Conservation (phyloP, 2,888 invertebrate species). For the Parnassius orleans region DNA sequence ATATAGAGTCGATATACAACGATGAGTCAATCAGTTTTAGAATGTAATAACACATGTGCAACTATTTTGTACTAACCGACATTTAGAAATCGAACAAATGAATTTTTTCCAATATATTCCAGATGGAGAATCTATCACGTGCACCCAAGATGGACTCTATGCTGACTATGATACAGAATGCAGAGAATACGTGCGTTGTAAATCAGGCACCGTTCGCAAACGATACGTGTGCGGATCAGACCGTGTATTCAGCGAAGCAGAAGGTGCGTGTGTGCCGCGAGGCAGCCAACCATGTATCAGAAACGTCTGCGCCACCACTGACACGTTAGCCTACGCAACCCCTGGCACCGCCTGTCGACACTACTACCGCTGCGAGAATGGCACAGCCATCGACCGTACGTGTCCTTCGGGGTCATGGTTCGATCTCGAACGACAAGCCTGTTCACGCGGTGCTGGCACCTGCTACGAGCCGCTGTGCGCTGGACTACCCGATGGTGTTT, state of each 20-base stretch:
- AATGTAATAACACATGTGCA: constrained; percentile 18
- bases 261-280: constrained; percentile 64
- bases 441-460: constrained; percentile 75
- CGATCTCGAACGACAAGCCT: constrained; percentile 76
- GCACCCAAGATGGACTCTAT: constrained; percentile 64
- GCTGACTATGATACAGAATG: constrained; percentile 71
- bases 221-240: constrained; percentile 63
- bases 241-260: constrained; percentile 66
- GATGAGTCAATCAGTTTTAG: constrained; percentile 22
- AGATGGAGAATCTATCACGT: constrained; percentile 54
- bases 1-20: constrained; percentile 17
- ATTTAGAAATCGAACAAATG: constrained; percentile 9
- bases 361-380: constrained; percentile 80
- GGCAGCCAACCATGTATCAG: constrained; percentile 61
- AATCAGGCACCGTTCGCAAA: constrained; percentile 47
- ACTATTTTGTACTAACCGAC: constrained; percentile 10
- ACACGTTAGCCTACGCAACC: constrained; percentile 71
- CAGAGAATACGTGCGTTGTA: constrained; percentile 69
- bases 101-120: constrained; percentile 35
- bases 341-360: constrained; percentile 80
- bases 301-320: constrained; percentile 58
- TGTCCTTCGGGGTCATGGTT: constrained; percentile 81
- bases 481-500: constrained; percentile 78
- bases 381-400: constrained; percentile 66
- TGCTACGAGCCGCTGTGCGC: constrained; percentile 83